Evolutionary conservation across 1,140 invertebrate species (phyloP), one percentile per base, ranked within the genome.

Genomic region (Heliconius melpomene): DNA sequence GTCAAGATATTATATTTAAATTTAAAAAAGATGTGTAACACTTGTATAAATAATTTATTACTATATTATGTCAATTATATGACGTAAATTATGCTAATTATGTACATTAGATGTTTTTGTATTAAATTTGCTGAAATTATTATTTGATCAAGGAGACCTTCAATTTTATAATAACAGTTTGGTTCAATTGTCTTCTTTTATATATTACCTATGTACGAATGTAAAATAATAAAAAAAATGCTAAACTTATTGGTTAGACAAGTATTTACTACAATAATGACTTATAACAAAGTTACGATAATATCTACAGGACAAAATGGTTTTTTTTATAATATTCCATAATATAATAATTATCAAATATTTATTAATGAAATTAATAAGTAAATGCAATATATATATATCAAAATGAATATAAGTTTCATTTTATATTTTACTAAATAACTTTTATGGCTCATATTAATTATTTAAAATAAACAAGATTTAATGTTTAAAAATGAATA

Each of bases 41-140:
- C 54, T 57, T 57, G 54, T 23, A 57, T 7, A 23, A 23, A 57
- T 23, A 57, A 20, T 52, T 7, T 7, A 52, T 20, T 52, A 52
- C 20, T 57, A 57, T 54, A 54, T 57, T 57, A 57, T 23, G 23
- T 57, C 54, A 57, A 57, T 57, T 57, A 57, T 3, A 9, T 57
- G 54, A 57, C 54, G 54, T n/a, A 57, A 57, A 57, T 57, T 57
- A 57, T 23, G 54, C 54, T 57, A 57, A 57, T 57, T 23, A 46
- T 6, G 13, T 46, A 57, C 9, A 57, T 57, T 57, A 57, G 54
- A 57, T 57, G 54, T 23, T 57, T 23, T 57, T 57, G 23, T 57
- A 57, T 52, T 52, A 20, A 57, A 23, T 57, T 57, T 23, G 3
- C 20, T 23, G 9, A 57, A 57, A n/a, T 57, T 57, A 57, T 9